Base-by-base conservation (phyloP, 2,888 invertebrate species). In the Xestoiulus laeticollis region DNA sequence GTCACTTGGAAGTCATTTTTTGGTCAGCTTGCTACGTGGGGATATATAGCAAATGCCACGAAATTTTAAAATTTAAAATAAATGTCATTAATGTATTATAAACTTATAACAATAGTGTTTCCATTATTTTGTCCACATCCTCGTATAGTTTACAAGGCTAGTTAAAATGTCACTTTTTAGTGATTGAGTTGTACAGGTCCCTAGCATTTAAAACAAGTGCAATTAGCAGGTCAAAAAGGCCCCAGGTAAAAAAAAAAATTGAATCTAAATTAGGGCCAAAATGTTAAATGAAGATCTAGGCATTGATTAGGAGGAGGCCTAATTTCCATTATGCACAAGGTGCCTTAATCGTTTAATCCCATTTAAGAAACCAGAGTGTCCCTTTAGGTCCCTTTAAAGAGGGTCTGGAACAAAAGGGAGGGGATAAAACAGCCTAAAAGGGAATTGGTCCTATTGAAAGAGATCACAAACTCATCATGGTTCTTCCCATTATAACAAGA, bases 261-360 rank as follows among this genome's bases (percentile, higher is more conserved):
- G 38, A 38, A 38, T 3, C 4, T 48, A 16, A 48, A 48, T 48
- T 48, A 48, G 48, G 48, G 48, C 48, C 48, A 48, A 48, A 10
- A 48, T 48, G 48, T 48, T 48, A 1, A 16, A 48, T 78, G 78
- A 78, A 30, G 30, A 30, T n/a, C n/a, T n/a, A n/a, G n/a, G 30
- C 26, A n/a, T 1, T 30, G 26, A 78, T 78, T 78, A 78, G 78
- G 26, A 12, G 1, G 30, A 26, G 78, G 4, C 78, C 78, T 78
- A 78, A 78, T 78, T 78, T 26, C 30, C 78, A 78, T 78, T 78
- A 10, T 78, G 78, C 30, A 8, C 26, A 22, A 12, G 78, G 12
- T 78, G 78, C 78, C 78, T 30, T 78, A 78, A 78, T 78, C 78
- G 78, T 78, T 78, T 78, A 78, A 78, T 78, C 78, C 30, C 78